Conservation (phyloP, 2,888 invertebrate species). For the Eupithecia subfuscata region DNA sequence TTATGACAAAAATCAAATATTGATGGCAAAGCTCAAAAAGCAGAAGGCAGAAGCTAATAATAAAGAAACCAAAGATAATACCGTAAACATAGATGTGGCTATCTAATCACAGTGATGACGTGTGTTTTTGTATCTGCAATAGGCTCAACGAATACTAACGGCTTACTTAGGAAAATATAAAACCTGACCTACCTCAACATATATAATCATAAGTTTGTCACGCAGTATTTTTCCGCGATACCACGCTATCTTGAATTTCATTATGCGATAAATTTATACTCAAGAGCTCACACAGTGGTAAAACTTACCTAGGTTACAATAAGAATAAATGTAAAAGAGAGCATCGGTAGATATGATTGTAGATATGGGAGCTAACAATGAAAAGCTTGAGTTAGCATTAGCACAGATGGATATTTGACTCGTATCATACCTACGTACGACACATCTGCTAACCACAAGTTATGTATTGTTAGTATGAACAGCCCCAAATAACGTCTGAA, state of each 20-base stretch:
- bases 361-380: conserved; percentile 31
- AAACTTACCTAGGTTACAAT: conserved; percentile 1
- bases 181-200: conserved; percentile 70
- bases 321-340: neutral
- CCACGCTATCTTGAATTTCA: conserved; percentile 38
- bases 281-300: conserved; percentile 27
- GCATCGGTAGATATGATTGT: neutral
- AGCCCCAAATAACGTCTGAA: neutral
- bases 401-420: conserved; percentile 45
- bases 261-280: conserved; percentile 38
- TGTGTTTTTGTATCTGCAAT: conserved; percentile 44
- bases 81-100: conserved; percentile 33
- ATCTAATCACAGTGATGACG: conserved; percentile 51
- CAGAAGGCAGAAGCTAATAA: conserved; percentile 10
- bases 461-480: neutral
- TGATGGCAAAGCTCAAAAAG: conserved; percentile 10
- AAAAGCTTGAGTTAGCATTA: conserved; percentile 48
- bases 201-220: conserved; percentile 42
- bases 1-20: neutral
- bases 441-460: conserved; percentile 11
- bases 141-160: conserved; percentile 44
- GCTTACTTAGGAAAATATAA: conserved; percentile 41
- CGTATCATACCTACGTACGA: conserved; percentile 13
- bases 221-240: conserved; percentile 63
- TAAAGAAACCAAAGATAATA: conserved; percentile 40